Conservation (phyloP, 2,888 invertebrate genomes). For the Thereva unica region DNA sequence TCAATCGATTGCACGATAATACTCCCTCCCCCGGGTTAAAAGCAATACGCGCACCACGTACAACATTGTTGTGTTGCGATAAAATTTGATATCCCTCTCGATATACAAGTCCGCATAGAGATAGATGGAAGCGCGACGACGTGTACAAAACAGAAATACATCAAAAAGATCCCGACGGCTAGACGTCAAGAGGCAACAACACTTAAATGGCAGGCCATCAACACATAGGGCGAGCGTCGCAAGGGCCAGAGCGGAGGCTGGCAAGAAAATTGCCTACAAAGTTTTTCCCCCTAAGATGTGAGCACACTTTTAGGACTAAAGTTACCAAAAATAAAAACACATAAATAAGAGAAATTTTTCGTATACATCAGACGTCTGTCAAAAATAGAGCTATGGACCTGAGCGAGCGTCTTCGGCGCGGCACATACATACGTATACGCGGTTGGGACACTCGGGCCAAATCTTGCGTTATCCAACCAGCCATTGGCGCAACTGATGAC, state of each 20-base stretch:
- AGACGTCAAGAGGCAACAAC: constrained; percentile 13
- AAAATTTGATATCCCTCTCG: constrained; percentile 32
- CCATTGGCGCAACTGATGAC: constrained; percentile 23
- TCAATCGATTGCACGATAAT: constrained; percentile 32
- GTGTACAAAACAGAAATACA: constrained; percentile 25
- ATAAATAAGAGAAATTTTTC: constrained; percentile 40
- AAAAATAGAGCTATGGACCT: constrained; percentile 38
- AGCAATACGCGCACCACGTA: not conserved
- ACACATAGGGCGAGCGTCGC: constrained; percentile 14
- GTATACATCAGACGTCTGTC: constrained; percentile 40
- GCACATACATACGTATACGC: not conserved
- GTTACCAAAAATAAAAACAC: constrained; percentile 40
- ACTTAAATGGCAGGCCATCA: constrained; percentile 28
- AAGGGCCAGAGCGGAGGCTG: constrained; percentile 10
- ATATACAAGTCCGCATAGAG: not conserved
- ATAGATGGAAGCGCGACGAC: no score
- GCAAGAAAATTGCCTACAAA: constrained; percentile 32
- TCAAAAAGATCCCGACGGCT: constrained; percentile 20
- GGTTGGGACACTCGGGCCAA: not conserved
- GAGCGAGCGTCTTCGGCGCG: constrained; percentile 13
- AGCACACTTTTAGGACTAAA: constrained; percentile 21
- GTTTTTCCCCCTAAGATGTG: constrained; percentile 22
- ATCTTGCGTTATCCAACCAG: constrained; percentile 1
- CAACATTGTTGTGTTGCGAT: constrained; percentile 3
- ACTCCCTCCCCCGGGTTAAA: constrained; percentile 17